phyloP scores from a whole-genome alignment of 2,113 vertebrate species.

The Bambusicola thoracicus region DNA sequence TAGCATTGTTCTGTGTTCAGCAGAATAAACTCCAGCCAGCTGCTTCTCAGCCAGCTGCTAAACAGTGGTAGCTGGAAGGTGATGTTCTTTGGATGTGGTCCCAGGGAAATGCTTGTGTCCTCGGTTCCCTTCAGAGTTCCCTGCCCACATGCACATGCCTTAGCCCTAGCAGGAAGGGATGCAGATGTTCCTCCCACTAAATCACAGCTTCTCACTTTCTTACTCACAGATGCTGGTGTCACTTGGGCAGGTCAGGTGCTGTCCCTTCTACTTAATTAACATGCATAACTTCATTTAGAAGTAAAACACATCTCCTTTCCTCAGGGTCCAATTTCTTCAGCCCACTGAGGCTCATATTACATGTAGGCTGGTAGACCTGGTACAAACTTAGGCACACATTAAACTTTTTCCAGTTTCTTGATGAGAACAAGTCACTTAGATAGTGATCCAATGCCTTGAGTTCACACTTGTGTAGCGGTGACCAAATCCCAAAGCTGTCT shows the following conservation, averaged over 20 bases:
- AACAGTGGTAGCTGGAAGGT: neutral
- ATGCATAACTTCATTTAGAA: neutral
- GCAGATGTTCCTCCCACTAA: neutral
- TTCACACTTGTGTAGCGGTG: neutral
- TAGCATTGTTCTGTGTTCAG: neutral
- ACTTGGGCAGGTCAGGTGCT: neutral
- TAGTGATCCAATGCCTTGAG: neutral
- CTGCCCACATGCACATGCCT: neutral
- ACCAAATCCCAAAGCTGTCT: neutral
- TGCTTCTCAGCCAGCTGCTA: neutral
- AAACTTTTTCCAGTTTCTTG: neutral
- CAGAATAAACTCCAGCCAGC: neutral
- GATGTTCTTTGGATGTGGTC: neutral
- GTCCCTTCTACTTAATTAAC: neutral
- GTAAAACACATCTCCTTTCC: neutral
- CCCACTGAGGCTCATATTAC: neutral
- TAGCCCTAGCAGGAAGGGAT: rapidly evolving
- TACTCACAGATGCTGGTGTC: neutral
- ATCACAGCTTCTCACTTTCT: neutral
- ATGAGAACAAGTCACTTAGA: neutral
- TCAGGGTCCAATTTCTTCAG: neutral
- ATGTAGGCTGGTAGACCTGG: neutral
- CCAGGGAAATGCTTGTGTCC: neutral
- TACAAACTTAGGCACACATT: neutral
- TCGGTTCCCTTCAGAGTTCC: neutral